Conservation (phyloP, 2,888 invertebrate species). For the Zeuzera pyrina region DNA sequence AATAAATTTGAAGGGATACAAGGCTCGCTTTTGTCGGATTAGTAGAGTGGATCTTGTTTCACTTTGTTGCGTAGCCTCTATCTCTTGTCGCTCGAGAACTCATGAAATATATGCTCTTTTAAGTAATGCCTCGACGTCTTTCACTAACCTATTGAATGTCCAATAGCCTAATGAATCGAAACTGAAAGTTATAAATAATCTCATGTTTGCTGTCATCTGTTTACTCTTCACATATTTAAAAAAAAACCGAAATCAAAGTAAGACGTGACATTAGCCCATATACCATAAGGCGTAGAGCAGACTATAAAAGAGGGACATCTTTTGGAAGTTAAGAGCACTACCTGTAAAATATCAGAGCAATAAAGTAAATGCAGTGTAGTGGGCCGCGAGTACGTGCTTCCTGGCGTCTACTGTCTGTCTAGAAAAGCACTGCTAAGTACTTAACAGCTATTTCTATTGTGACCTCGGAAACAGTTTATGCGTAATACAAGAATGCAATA, state of each 20-base stretch:
- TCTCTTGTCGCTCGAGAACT: conserved; percentile 56
- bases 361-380: conserved; percentile 68
- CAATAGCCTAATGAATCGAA: not conserved
- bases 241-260: conserved; percentile 33
- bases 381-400: conserved; percentile 51
- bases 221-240: no score
- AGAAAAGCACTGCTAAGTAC: no score
- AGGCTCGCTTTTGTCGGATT: conserved; percentile 74
- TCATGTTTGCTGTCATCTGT: no score
- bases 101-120: conserved; percentile 38
- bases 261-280: conserved; percentile 65
- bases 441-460: no score
- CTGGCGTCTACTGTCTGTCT: not conserved
- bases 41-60: conserved; percentile 73
- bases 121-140: conserved; percentile 23
- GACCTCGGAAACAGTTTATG: no score
- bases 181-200: conserved; percentile 4
- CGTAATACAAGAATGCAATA: no score
- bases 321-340: conserved; percentile 69
- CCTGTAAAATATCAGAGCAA: conserved; percentile 70
- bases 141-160: conserved; percentile 10
- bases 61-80: conserved; percentile 67
- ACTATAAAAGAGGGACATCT: conserved; percentile 66
- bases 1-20: conserved; percentile 74
- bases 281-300: conserved; percentile 62